Evolutionary conservation across 2,797 vertebrate genomes (phyloP).

Genomic region (Novumbra hubbsi): DNA sequence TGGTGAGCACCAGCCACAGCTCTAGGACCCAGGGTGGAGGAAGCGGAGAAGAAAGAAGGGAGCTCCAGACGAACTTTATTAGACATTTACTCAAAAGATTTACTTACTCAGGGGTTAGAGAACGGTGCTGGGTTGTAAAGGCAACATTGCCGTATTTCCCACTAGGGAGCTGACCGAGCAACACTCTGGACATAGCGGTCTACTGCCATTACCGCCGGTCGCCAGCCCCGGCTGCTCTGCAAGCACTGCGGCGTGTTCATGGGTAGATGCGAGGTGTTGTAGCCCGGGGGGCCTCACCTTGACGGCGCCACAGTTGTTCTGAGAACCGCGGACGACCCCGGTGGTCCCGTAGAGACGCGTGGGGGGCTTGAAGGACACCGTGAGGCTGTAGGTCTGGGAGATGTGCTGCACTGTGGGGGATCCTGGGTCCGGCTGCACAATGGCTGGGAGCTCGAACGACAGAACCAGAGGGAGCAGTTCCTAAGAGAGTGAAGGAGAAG

Average conservation of each 20-base stretch:
- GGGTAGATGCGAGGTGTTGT: conserved; percentile 37
- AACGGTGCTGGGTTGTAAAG: neutral
- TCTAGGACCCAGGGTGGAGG: neutral
- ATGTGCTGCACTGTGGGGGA: conserved; percentile 93
- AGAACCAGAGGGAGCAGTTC: conserved; percentile 95
- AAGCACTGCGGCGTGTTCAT: conserved; percentile 25
- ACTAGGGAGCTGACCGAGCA: conserved; percentile 7
- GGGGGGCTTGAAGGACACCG: conserved; percentile 94
- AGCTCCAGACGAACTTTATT: conserved; percentile 2
- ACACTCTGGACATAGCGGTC: neutral
- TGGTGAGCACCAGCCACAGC: neutral
- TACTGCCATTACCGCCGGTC: neutral
- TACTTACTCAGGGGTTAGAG: neutral
- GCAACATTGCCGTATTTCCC: neutral
- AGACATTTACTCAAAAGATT: conserved; percentile 1
- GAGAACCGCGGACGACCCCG: conserved; percentile 91
- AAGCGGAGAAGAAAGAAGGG: neutral
- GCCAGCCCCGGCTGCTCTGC: neutral
- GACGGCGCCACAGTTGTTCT: conserved; percentile 90
- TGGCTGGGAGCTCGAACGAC: conserved; percentile 92
- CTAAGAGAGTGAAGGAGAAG: conserved; percentile 58
- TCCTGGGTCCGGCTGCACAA: conserved; percentile 92
- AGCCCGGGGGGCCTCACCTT: conserved; percentile 80
- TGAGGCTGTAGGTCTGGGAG: conserved; percentile 93
- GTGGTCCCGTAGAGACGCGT: conserved; percentile 94